Base-by-base conservation (phyloP, 2,888 invertebrate genomes). In the Lomographa bimaculata region DNA sequence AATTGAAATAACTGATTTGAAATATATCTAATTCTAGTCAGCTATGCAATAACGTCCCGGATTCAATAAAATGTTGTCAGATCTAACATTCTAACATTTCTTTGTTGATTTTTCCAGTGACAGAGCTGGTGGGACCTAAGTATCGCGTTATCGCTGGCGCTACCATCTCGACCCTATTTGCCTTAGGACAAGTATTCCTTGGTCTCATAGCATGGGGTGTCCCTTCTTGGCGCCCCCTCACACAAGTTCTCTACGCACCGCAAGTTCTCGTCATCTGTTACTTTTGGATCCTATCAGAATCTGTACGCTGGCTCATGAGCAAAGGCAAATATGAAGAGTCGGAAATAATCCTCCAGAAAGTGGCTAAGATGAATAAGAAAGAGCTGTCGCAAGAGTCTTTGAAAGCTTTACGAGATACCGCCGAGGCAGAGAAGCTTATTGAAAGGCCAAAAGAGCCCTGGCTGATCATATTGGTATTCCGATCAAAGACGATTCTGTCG, bases 91-190 rank as follows among this genome's bases (percentile, higher is more conserved):
- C n/a, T n/a, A n/a, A n/a, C n/a, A n/a, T n/a, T n/a, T n/a, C n/a
- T n/a, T n/a, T n/a, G n/a, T n/a, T n/a, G n/a, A n/a, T n/a, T n/a
- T n/a, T n/a, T 85, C 10, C 78, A 94, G 94, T 93, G 19, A 92
- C 95, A 55, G 96, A 96, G 76, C 77, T 96, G 54, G 95, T 95
- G 0, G 95, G 95, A 0, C 94, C 94, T 2, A 91, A 91, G 43
- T 92, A 92, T 49, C 90, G 96, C 28, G 94, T 95, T 1, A 71
- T 94, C 7, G 94, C 93, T 2, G 94, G 95, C 27, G 93, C 94
- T 4, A 84, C 94, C n/a, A 90, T 94, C 16, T 92, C 93, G 9
- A 91, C 93, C 1, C 91, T 94, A 62, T 96, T 94, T 62, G 93
- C 95, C 0, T 47, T 94, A 3, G 95, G 96, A 0, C 95, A 95